Conservation (phyloP, 2,797 vertebrate species). For the Hypotaenidia okinawae region DNA sequence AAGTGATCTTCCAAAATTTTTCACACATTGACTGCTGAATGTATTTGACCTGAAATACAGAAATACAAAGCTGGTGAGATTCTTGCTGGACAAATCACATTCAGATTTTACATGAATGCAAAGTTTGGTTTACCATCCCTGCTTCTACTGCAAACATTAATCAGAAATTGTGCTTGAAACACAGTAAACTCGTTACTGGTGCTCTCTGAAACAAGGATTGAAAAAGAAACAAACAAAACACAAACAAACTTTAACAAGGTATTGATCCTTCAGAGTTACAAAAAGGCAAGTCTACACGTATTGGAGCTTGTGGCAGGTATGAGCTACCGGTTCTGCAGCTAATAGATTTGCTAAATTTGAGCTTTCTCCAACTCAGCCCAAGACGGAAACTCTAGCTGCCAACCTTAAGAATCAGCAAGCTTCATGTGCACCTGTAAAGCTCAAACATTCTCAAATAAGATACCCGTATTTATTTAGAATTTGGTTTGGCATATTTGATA, state of each 20-base stretch:
- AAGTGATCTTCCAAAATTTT: constrained; percentile 86
- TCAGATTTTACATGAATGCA: neutral
- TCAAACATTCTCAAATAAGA: neutral
- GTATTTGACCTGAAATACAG: constrained; percentile 78
- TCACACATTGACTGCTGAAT: constrained; percentile 79
- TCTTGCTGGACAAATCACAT: neutral
- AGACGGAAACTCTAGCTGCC: neutral
- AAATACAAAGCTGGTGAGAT: neutral
- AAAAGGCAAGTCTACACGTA: neutral
- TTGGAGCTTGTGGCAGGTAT: neutral
- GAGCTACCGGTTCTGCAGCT: neutral
- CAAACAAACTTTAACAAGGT: neutral
- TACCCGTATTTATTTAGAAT: neutral
- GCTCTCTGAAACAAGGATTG: neutral
- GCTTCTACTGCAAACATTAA: neutral
- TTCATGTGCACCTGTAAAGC: neutral
- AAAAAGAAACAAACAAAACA: neutral
- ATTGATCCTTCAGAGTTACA: neutral
- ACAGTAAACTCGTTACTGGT: neutral
- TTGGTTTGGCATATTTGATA: neutral
- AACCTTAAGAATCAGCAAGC: neutral
- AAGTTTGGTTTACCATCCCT: neutral
- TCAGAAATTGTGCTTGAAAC: neutral
- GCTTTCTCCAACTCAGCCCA: neutral
- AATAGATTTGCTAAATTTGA: neutral